Evolutionary conservation across 1,140 invertebrate species (phyloP).

Genomic region (Nixonia krombeini): DNA sequence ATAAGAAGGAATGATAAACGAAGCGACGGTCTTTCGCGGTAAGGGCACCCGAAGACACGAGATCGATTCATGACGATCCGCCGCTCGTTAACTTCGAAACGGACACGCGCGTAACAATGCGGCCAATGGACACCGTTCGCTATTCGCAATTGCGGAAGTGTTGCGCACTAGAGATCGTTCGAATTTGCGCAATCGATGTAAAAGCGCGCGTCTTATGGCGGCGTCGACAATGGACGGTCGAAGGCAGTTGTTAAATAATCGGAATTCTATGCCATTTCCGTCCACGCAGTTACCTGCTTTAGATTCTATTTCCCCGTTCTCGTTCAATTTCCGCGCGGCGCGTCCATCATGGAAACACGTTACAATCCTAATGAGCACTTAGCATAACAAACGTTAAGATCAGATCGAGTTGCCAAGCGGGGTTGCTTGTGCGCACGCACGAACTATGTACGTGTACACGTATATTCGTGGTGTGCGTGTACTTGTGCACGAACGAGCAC

Average conservation of each 20-base stretch:
- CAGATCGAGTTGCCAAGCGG: constrained; percentile 60
- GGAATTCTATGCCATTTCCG: constrained; percentile 37
- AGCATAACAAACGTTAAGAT: constrained; percentile 70
- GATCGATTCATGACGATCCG: constrained; percentile 17
- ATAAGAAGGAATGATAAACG: constrained; percentile 39
- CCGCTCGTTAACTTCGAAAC: constrained; percentile 6
- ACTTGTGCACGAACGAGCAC: constrained; percentile 19
- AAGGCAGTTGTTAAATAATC: constrained; percentile 30
- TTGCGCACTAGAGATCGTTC: too few relatives aligned
- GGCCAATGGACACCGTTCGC: too few relatives aligned
- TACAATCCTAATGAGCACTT: constrained; percentile 70
- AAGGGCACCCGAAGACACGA: constrained; percentile 3
- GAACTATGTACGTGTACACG: constrained; percentile 25
- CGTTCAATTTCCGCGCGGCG: constrained; percentile 58
- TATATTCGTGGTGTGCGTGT: constrained; percentile 2
- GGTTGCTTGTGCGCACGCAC: constrained; percentile 47
- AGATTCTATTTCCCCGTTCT: constrained; percentile 16
- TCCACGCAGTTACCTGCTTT: constrained; percentile 14
- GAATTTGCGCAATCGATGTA: not conserved
- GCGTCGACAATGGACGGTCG: constrained; percentile 19
- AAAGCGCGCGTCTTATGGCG: too few relatives aligned
- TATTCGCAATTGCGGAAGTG: too few relatives aligned
- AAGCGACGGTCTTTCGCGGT: constrained; percentile 19
- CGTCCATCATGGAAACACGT: constrained; percentile 60
- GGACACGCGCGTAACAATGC: too few relatives aligned